These are phyloP conservation scores for Torymus auratus DNA, from an alignment of 2,888 invertebrate species.

Conservation along the genomic window DNA sequence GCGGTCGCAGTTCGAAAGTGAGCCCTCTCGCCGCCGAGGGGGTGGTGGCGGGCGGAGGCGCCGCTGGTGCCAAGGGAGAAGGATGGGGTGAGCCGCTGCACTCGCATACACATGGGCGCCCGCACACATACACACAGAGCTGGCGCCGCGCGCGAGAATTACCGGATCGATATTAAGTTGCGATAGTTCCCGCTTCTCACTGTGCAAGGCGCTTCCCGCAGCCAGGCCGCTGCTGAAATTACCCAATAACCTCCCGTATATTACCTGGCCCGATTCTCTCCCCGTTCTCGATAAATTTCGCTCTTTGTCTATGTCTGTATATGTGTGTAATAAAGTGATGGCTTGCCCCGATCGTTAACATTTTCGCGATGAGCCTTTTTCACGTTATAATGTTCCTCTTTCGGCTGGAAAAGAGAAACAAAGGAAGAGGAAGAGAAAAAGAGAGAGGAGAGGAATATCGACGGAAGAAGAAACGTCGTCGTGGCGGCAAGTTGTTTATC, in stretches of 20 bases:
- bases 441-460: not conserved
- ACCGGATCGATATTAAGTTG: conserved; percentile 75
- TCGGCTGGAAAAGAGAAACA: no score
- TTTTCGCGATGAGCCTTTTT: not conserved
- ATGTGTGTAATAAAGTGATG: not conserved
- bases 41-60: conserved; percentile 41
- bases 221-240: conserved; percentile 15
- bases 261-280: not conserved
- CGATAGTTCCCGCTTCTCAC: conserved; percentile 73
- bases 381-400: no score
- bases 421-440: not conserved
- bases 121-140: conserved; percentile 25
- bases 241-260: conserved; percentile 29
- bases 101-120: no score
- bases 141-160: conserved; percentile 69
- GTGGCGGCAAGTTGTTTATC: conserved; percentile 31
- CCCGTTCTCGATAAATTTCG: conserved; percentile 18
- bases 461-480: not conserved
- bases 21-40: conserved; percentile 50
- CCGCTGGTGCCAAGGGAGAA: conserved; percentile 28
- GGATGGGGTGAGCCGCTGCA: no score
- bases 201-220: conserved; percentile 68
- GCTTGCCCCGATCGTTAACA: no score
- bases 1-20: conserved; percentile 70
- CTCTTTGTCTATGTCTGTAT: not conserved